Base-by-base conservation (phyloP, 2,888 invertebrate species). In the Uloborus plumipes region DNA sequence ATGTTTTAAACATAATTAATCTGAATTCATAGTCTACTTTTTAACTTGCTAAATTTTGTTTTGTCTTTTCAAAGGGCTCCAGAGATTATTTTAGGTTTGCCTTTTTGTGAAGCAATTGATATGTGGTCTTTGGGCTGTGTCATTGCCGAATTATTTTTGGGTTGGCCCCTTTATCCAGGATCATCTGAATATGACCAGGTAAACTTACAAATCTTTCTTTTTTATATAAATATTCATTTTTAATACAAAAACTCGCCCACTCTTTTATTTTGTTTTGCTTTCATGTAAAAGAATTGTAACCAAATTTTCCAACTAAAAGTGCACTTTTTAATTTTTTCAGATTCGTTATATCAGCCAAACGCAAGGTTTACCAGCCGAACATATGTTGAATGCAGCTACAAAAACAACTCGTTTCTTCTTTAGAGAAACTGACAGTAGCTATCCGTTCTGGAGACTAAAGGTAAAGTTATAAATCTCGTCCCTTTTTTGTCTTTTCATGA, bases 81-180 rank as follows among this genome's bases (percentile, higher is more conserved):
- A 2, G 98, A 98, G 91, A 98, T 98, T 88, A 98, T 98, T 88
- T 92, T 98, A 88, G 99, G 99, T 26, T 91, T 99, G 87, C 99
- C 98, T 84, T 99, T 99, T 91, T 98, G 98, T 91, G 99, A 99
- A 90, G 97, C 99, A 16, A 99, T 99, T 88, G 99, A 99, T 90
- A 99, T 99, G 99, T 99, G 99, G 99, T 99, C 98, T 9, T 91
- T 99, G 86, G 99, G 99, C 80, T 99, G 99, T 90, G 99, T 99
- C 85, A 98, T 99, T 65, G 99, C 99, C 2, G 99, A 99, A 89
- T 91, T 99, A 86, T 99, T 99, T 91, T 92, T 99, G 62, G 99
- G 99, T 85, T 99, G 99, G 99, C 99, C 99, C 18, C 92, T 99
- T 53, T 99, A 99, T 91, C 99, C 99, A 0, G 99, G 99, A 85